Evolutionary conservation across 1,140 invertebrate genomes (phyloP), one percentile per base, ranked within the genome.

Genomic region (Drosophila kanapiae): DNA sequence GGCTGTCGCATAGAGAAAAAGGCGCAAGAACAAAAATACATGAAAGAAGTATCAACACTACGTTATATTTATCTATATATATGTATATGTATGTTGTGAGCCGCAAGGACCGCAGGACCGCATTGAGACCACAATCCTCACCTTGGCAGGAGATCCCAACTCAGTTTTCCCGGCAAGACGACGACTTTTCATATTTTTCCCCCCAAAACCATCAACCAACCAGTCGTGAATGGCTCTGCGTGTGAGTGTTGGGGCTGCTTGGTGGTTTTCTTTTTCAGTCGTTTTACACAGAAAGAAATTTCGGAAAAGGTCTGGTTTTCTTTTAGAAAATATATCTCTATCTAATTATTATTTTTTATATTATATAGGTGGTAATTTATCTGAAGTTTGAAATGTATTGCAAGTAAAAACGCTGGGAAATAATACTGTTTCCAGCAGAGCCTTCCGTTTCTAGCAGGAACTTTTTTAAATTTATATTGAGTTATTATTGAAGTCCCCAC

Each of bases 171-270:
- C 64, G 67, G 65, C 78, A 85, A 54, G 75, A 75, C 78, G 75
- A 75, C 78, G 85, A 88, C 84, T 84, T 87, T 87, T 87, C 83
- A 87, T 87, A 87, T 87, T 87, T 86, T 53, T 23, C 53, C 38
- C 43, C 38, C 43, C 37, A 23, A 58, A 58, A 45, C 64, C 65
- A 56, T 78, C 82, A 71, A 18, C 64, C 62, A 56, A 65, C 74
- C 65, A 78, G 61, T 64, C 49, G 47, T 65, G 57, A 78, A 82
- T 65, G 10, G 33, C 61, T 33, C 31, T 38, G n/a, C 27, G 33
- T 23, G 43, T 62, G 27, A 40, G 27, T 35, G 31, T 29, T 71
- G 11, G 63, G 54, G 14, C 29, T 45, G 65, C 48, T 51, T 47
- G 23, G 42, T 9, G 43, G 37, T 40, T 71, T 61, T 62, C 40